Base-by-base conservation (phyloP, 1,140 invertebrate genomes). In the Bombus superbus region DNA sequence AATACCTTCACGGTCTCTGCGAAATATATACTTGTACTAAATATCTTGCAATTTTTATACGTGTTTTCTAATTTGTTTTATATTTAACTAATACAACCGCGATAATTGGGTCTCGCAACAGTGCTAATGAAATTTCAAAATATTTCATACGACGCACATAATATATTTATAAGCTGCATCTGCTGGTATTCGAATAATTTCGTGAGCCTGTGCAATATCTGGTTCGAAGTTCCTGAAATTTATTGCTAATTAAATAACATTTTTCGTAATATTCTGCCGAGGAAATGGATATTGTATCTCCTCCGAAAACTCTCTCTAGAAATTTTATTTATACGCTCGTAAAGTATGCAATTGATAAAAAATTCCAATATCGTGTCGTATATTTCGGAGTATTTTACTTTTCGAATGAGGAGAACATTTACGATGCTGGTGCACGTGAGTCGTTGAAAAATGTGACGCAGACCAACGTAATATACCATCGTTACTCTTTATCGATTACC, bases 401-500 rank as follows among this genome's bases (percentile, higher is more conserved):
- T 22, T 25, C 66, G 18, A 32, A n/a, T 5, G 40, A 15, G 71
- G 71, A 40, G 35, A 42, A 53, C 47, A 22, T 42, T 40, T 42
- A 11, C n/a, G 53, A 13, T 1, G 38, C 38, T n/a, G 77, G 8
- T 62, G 38, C 42, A 22, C 38, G 28, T 59, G n/a, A 40, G 15
- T 13, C 22, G 15, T 38, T 10, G 62, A 75, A 77, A 68, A 75
- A 47, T 38, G 35, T n/a, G 44, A 44, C 8, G 22, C 40, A 40
- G 72, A 38, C 22, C 35, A 83, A n/a, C n/a, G n/a, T 53, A 44
- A 59, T 84, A 32, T 22, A n/a, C n/a, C 25, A 40, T 47, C 73
- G 44, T 76, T 68, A 42, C 81, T 84, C 75, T 84, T 68, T 72
- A 84, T 84, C 76, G 75, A 84, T 84, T 69, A 83, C 69, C 38